Evolutionary conservation across 2,113 vertebrate genomes (phyloP).

Genomic region (Pipra filicauda): DNA sequence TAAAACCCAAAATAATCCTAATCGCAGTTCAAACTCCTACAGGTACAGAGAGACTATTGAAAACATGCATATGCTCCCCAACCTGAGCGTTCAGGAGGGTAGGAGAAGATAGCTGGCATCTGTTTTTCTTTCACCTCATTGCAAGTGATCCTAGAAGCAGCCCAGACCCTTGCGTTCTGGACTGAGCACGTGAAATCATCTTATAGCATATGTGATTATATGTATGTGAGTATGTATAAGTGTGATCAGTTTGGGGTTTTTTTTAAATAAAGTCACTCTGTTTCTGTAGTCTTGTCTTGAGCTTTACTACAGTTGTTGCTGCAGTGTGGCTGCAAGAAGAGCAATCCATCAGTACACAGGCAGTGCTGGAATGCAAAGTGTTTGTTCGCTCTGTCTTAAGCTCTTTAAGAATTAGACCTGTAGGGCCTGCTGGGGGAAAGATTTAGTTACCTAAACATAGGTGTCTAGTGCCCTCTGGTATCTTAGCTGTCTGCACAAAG

Average conservation of each 20-base stretch:
- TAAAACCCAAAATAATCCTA: neutral
- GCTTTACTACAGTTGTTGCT: neutral
- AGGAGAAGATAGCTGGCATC: neutral
- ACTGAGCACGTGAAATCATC: neutral
- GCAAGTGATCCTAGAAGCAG: neutral
- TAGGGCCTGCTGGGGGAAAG: neutral
- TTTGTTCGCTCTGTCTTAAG: neutral
- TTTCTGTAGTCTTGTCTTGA: neutral
- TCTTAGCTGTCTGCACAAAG: neutral
- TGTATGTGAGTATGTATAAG: neutral
- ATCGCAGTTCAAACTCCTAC: neutral
- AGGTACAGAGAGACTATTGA: neutral
- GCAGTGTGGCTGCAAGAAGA: neutral
- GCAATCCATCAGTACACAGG: neutral
- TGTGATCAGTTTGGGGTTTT: neutral
- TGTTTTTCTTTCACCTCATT: neutral
- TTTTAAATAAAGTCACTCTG: neutral
- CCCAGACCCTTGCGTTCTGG: neutral
- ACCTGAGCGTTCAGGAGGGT: neutral
- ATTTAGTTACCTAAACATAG: neutral
- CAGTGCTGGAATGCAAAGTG: neutral
- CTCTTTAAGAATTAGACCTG: neutral
- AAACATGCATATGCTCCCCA: neutral
- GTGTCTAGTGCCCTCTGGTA: slow-evolving; percentile 4
- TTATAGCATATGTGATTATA: neutral